Evolutionary conservation across 2,888 invertebrate species (phyloP).

Genomic region (Latrodectus elegans): DNA sequence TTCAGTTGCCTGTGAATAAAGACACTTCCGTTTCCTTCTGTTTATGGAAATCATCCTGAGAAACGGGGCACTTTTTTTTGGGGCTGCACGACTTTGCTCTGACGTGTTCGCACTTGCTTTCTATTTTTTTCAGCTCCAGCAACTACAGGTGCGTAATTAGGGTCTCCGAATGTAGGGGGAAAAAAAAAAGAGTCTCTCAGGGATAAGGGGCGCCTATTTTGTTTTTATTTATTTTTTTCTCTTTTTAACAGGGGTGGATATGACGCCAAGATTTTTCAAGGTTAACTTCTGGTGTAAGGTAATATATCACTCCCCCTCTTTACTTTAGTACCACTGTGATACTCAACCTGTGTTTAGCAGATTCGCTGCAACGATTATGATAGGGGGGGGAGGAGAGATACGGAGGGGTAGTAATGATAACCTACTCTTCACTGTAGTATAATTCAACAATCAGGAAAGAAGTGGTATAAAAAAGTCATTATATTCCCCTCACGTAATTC

Average conservation of each 20-base stretch:
- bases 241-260: background rate
- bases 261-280: background rate
- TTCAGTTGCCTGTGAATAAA: background rate
- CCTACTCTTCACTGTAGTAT: no score
- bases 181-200: background rate
- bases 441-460: no score
- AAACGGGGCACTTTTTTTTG: background rate
- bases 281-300: background rate
- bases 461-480: no score
- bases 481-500: no score
- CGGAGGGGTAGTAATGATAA: no score
- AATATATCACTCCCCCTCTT: background rate
- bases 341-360: background rate
- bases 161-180: background rate
- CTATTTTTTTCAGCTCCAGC: background rate
- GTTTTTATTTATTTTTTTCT: background rate
- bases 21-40: constrained; percentile 26
- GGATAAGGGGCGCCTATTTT: background rate
- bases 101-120: background rate
- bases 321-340: background rate
- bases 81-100: background rate
- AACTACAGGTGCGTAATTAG: background rate
- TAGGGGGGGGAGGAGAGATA: no score
- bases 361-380: background rate
- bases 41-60: constrained; percentile 49